Conservation (phyloP, 1,140 invertebrate species). For the Drosophila subobscura region DNA sequence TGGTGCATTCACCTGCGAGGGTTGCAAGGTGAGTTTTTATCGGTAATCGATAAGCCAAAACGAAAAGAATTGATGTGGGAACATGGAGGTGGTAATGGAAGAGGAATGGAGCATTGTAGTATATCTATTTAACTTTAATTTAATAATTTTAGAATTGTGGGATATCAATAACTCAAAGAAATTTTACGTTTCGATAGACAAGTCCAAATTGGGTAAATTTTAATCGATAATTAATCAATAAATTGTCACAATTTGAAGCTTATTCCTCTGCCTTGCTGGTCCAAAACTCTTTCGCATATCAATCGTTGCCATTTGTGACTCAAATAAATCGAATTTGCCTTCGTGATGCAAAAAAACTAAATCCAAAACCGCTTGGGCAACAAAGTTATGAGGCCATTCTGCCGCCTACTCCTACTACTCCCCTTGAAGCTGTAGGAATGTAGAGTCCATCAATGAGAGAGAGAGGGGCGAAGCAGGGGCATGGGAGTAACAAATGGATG, state of each 20-base stretch:
- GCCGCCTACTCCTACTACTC: not conserved
- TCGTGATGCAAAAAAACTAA: conserved; percentile 41
- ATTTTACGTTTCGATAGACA: no score
- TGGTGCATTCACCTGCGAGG: conserved; percentile 95
- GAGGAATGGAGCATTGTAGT: no score
- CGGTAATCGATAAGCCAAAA: not conserved
- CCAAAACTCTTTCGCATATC: conserved; percentile 18
- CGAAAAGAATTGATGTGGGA: no score
- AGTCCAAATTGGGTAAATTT: no score
- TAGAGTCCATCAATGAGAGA: conserved; percentile 56
- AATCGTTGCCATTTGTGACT: conserved; percentile 43
- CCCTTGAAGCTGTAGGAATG: conserved; percentile 60
- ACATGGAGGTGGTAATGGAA: no score
- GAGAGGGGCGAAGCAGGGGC: conserved; percentile 15
- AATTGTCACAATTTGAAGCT: no score
- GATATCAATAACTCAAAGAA: no score
- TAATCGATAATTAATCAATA: no score
- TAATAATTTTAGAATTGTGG: no score
- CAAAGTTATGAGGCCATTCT: conserved; percentile 58
- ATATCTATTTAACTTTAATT: no score
- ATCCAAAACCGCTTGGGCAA: conserved; percentile 20
- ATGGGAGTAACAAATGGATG: conserved; percentile 60
- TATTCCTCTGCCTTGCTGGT: not conserved
- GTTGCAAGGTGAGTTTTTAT: conserved; percentile 90
- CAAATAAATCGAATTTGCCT: conserved; percentile 52